Percentiles rank a stretch among this genome's conserved stretches.
phyloP scores from a whole-genome alignment of 2,888 invertebrate species.

The Athrips mouffetella region DNA sequence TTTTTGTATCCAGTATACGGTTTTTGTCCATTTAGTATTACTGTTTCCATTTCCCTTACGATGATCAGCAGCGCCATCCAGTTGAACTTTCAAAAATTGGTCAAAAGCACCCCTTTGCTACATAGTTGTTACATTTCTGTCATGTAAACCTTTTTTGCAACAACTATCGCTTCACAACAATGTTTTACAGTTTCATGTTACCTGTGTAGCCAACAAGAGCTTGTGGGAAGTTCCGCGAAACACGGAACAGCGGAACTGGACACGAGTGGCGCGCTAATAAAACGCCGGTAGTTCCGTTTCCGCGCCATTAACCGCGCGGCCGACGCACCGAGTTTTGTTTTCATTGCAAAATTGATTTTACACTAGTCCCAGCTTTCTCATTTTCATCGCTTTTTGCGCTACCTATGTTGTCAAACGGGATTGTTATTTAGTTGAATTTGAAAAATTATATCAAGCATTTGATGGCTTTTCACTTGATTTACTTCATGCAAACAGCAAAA shows the following conservation, averaged over 20 bases:
- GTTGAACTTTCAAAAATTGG: too few species aligned
- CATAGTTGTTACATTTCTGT: too few species aligned
- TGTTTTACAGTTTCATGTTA: slow-evolving; percentile 1
- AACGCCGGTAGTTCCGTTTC: slow-evolving; percentile 41
- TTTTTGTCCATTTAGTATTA: too few species aligned
- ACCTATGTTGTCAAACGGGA: background rate
- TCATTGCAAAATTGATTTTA: slow-evolving; percentile 23
- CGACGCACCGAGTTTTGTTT: slow-evolving; percentile 27
- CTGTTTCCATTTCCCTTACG: too few species aligned
- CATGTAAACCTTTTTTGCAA: too few species aligned
- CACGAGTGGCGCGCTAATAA: slow-evolving; percentile 32
- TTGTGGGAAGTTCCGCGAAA: slow-evolving; percentile 2
- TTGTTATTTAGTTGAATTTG: too few species aligned
- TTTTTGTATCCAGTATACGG: too few species aligned
- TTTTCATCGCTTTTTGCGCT: slow-evolving; percentile 2
- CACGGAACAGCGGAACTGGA: slow-evolving; percentile 1
- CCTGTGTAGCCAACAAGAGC: background rate
- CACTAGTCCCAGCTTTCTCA: slow-evolving; percentile 1
- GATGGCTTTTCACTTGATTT: too few species aligned
- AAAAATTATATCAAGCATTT: too few species aligned
- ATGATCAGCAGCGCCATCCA: too few species aligned
- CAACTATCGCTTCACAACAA: background rate
- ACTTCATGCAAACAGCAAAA: too few species aligned
- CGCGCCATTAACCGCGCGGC: slow-evolving; percentile 46
- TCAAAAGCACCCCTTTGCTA: too few species aligned